A percentile compares a stretch with the other conserved stretches of the same genome.
Evolutionary conservation across 2,113 vertebrate species (phyloP).

Genomic region (Pithys albifrons): DNA sequence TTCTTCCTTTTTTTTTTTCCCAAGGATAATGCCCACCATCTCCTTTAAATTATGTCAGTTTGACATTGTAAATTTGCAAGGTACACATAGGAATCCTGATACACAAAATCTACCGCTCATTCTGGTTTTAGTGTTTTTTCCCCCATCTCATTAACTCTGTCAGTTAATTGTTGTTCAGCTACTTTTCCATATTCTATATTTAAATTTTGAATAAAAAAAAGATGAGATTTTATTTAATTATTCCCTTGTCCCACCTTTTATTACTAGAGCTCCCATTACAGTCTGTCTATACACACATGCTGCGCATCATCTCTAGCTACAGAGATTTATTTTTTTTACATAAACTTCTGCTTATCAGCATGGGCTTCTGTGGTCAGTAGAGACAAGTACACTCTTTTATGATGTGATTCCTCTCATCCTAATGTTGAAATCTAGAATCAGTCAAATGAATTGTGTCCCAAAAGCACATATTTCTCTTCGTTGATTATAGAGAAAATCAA

Average conservation of each 20-base stretch:
- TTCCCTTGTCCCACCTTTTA: conserved; percentile 8
- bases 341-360: neutral
- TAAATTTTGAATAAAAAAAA: conserved; percentile 53
- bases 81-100: conserved; percentile 34
- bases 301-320: neutral
- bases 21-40: neutral
- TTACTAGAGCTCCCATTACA: conserved; percentile 23
- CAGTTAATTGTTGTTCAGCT: conserved; percentile 39
- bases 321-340: neutral
- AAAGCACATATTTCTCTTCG: neutral
- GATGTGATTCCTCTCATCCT: neutral
- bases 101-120: neutral
- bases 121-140: conserved; percentile 6
- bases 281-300: neutral
- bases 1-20: neutral
- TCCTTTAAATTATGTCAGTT: conserved; percentile 52
- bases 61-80: conserved; percentile 53
- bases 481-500: conserved; percentile 13
- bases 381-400: neutral
- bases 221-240: conserved; percentile 42
- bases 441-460: neutral
- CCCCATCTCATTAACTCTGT: conserved; percentile 37
- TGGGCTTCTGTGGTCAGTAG: neutral
- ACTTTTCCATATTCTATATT: conserved; percentile 21
- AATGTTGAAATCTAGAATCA: neutral